These are phyloP conservation scores for Agrotis segetum DNA, from an alignment of 2,888 invertebrate species.

Conservation along the genomic window DNA sequence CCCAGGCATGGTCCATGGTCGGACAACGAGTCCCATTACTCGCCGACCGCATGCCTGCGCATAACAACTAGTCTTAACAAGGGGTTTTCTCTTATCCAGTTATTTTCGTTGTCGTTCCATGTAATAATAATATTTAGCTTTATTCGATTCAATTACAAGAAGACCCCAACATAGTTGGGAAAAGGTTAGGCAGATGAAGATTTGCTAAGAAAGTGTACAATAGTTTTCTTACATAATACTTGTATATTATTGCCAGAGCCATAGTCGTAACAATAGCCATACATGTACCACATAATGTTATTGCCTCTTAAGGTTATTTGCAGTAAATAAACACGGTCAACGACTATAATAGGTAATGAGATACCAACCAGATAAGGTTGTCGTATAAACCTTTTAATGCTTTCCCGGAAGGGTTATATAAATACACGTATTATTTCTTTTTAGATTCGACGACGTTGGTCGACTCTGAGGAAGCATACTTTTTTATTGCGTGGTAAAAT, in stretches of 20 bases:
- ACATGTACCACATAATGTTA: constrained; percentile 10
- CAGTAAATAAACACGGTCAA: constrained; percentile 35
- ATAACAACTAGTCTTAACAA: neutral
- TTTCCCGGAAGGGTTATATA: neutral
- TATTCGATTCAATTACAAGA: neutral
- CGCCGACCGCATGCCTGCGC: too few relatives aligned
- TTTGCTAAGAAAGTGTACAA: neutral
- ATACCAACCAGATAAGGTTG: constrained; percentile 1
- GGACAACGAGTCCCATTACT: too few relatives aligned
- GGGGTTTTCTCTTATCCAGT: neutral
- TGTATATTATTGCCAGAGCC: neutral
- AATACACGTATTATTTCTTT: too few relatives aligned
- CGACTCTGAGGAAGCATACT: too few relatives aligned
- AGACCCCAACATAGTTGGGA: neutral
- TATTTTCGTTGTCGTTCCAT: neutral
- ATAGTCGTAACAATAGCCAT: constrained; percentile 13
- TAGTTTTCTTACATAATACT: neutral
- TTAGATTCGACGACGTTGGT: neutral
- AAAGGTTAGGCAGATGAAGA: neutral
- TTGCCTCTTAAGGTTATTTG: constrained; percentile 35
- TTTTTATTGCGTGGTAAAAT: too few relatives aligned
- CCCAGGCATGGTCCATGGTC: too few relatives aligned
- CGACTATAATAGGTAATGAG: constrained; percentile 14
- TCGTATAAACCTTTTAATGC: neutral
- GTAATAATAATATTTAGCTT: neutral